phyloP scores from a whole-genome alignment of 1,140 invertebrate genomes.

The Zaprionus lachaisei region DNA sequence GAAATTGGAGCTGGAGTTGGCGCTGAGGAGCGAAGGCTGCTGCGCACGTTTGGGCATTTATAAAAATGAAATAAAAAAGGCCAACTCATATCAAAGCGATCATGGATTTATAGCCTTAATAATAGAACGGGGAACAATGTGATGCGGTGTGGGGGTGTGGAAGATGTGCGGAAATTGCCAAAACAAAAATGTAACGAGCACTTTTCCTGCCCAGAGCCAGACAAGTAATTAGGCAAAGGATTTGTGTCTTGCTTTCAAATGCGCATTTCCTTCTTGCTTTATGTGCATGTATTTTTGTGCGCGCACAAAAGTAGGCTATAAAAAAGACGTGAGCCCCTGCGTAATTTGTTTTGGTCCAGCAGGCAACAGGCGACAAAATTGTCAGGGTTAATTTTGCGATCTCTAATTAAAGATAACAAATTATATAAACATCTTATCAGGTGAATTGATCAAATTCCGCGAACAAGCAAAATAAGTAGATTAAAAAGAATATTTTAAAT shows the following conservation, averaged over 20 bases:
- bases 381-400: not conserved
- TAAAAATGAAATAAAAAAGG: slow-evolving; percentile 67
- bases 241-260: slow-evolving; percentile 56
- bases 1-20: slow-evolving; percentile 72
- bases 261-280: slow-evolving; percentile 24
- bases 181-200: slow-evolving; percentile 36
- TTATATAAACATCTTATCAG: not conserved
- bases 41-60: slow-evolving; percentile 74
- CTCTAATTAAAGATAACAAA: not conserved
- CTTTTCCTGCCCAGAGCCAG: slow-evolving; percentile 52
- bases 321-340: slow-evolving; percentile 58
- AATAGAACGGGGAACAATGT: slow-evolving; percentile 54
- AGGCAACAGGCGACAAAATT: slow-evolving; percentile 40
- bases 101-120: slow-evolving; percentile 82
- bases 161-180: slow-evolving; percentile 45
- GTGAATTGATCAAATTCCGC: not conserved
- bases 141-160: not conserved
- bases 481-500: too few species aligned
- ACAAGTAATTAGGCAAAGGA: slow-evolving; percentile 81
- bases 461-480: too few species aligned
- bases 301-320: slow-evolving; percentile 49
- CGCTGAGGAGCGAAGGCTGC: slow-evolving; percentile 40
- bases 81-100: slow-evolving; percentile 79
- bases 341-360: slow-evolving; percentile 22
- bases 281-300: slow-evolving; percentile 18